These are phyloP conservation scores for Eristalis tenax DNA, from an alignment of 2,888 invertebrate species.

Conservation along the genomic window DNA sequence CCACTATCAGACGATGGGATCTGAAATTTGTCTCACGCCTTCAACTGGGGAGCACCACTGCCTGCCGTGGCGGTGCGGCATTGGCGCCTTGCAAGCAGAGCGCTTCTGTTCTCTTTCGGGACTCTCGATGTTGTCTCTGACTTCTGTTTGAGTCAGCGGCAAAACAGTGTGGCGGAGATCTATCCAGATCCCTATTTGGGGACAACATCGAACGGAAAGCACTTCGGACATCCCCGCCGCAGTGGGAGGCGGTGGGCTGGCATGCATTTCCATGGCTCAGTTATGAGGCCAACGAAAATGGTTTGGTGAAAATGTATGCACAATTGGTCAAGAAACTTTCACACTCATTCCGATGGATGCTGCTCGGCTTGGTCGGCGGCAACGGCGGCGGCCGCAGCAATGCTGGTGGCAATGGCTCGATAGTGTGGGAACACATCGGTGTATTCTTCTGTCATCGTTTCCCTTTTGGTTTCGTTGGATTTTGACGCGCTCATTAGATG, in stretches of 20 bases:
- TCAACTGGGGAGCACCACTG: constrained; percentile 31
- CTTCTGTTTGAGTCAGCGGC: constrained; percentile 36
- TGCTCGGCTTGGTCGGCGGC: constrained; percentile 3
- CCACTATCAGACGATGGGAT: constrained; percentile 67
- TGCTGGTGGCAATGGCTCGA: not conserved
- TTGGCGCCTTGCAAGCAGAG: constrained; percentile 51
- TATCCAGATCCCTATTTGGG: constrained; percentile 65
- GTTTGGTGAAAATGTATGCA: constrained; percentile 70
- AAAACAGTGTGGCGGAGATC: constrained; percentile 19
- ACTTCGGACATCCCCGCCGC: constrained; percentile 14
- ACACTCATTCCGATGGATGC: constrained; percentile 50
- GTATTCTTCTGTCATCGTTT: constrained; percentile 67
- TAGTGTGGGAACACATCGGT: constrained; percentile 63
- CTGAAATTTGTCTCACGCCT: constrained; percentile 72
- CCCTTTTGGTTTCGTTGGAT: constrained; percentile 64
- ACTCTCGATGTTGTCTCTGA: constrained; percentile 36
- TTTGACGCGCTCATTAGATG: constrained; percentile 67
- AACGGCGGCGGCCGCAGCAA: not conserved
- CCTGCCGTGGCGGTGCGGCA: constrained; percentile 20
- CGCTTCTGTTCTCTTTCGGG: constrained; percentile 47
- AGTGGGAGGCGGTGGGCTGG: constrained; percentile 7
- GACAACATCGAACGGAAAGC: constrained; percentile 36
- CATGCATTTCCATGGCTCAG: constrained; percentile 18
- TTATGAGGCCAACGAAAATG: constrained; percentile 62
- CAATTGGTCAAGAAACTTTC: constrained; percentile 71